Conservation (phyloP, 1,140 invertebrate genomes). For the Musca domestica region DNA sequence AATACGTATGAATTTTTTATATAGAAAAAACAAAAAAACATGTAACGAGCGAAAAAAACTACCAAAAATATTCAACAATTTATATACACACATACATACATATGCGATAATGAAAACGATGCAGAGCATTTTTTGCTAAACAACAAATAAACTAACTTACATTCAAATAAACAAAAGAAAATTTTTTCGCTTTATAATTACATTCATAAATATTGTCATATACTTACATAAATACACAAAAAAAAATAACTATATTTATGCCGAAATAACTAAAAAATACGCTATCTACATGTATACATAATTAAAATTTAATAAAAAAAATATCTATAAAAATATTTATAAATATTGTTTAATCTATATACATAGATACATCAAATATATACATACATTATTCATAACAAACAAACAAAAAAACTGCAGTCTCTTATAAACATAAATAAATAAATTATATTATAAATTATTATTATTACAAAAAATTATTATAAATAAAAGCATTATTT, state of each 20-base stretch:
- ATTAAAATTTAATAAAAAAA: conserved; percentile 14
- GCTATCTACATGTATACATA: conserved; percentile 23
- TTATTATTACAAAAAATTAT: not conserved
- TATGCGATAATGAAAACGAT: too few relatives aligned
- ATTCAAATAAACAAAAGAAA: conserved; percentile 1
- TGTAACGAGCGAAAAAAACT: too few relatives aligned
- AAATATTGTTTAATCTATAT: too few relatives aligned
- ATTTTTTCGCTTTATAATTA: not conserved
- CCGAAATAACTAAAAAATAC: conserved; percentile 18
- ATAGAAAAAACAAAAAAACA: conserved; percentile 35
- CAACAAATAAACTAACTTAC: not conserved
- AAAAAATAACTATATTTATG: conserved; percentile 5
- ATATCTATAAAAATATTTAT: not conserved
- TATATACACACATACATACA: conserved; percentile 25
- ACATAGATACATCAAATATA: too few relatives aligned
- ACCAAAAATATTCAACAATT: conserved; percentile 23
- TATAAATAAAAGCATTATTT: conserved; percentile 14
- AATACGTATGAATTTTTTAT: conserved; percentile 44
- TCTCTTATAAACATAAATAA: too few relatives aligned
- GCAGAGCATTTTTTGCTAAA: too few relatives aligned
- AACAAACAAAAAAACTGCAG: too few relatives aligned
- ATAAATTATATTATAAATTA: too few relatives aligned
- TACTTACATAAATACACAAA: too few relatives aligned
- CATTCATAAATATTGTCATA: conserved; percentile 25
- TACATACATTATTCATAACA: too few relatives aligned